Evolutionary conservation across 53 echinoderm and acorn worm species (phyloP).

Genomic region (Crossaster papposus): DNA sequence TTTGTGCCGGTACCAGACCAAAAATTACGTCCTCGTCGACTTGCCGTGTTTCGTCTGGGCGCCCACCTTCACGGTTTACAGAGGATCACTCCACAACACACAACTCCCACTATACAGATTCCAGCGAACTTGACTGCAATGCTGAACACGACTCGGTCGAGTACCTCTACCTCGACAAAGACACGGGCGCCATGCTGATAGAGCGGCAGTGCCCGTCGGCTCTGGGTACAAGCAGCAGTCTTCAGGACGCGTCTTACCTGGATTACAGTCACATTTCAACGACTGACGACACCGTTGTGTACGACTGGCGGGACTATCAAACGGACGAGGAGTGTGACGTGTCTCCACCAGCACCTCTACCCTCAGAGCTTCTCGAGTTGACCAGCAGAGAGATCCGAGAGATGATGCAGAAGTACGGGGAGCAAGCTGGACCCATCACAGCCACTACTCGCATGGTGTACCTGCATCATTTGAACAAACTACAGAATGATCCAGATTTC

Average conservation of each 20-base stretch:
- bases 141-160: conserved; percentile 29
- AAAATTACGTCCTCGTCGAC: neutral
- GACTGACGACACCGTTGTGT: conserved; percentile 75
- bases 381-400: conserved; percentile 60
- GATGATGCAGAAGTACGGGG: conserved; percentile 68
- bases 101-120: neutral
- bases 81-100: neutral
- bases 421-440: conserved; percentile 88
- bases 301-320: conserved; percentile 83
- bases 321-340: conserved; percentile 43
- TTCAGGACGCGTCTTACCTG: neutral
- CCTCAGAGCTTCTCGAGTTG: conserved; percentile 60
- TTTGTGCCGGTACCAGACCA: neutral
- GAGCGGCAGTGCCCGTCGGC: conserved; percentile 74
- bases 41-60: neutral
- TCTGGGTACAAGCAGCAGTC: neutral
- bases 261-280: neutral
- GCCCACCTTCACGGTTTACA: neutral
- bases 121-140: neutral
- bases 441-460: conserved; percentile 87
- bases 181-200: conserved; percentile 68
- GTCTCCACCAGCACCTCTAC: neutral
- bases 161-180: conserved; percentile 72
- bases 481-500: conserved; percentile 63
- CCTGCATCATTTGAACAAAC: conserved; percentile 66